Base-by-base conservation (phyloP, 2,797 vertebrate species). In the Fundulus diaphanus region DNA sequence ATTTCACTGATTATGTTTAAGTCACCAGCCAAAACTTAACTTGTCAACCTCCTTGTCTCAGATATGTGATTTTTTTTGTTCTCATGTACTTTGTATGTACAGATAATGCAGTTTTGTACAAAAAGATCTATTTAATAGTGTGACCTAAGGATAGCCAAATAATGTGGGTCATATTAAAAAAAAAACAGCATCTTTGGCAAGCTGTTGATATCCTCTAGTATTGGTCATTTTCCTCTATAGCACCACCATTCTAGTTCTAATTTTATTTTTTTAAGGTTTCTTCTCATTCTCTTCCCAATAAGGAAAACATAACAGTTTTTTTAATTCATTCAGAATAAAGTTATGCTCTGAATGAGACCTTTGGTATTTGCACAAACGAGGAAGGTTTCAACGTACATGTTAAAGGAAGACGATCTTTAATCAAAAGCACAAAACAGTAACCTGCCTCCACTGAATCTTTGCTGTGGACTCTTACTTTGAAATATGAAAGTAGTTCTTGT, bases 1-100 rank as follows among this genome's bases (percentile, higher is more conserved):
- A 78, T 82, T 85, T 80, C 9, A 13, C 70, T 72, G 82, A 90
- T 91, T 88, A 42, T 52, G 49, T 83, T 77, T 6, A 79, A 59
- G 69, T 76, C 49, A 42, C 20, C 24, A 76, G 76, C 72, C 66
- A 74, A 76, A 84, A 66, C 46, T 81, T 85, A 85, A 80, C 31
- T 49, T 22, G 12, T 74, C 69, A 56, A 46, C 31, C 52, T 80
- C 59, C 65, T 46, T 44, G 54, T 52, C n/a, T 79, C 54, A 20
- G 7, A 74, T 29, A 68, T 15, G 9, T 68, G 16, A 48, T 52
- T 82, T 74, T 46, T 57, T 68, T 63, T 68, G 27, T 74, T 15
- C 40, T 5, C 33, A 70, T 42, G 67, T 56, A 29, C n/a, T 13
- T 24, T 42, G 1, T 76, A 18, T 74, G 70, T 68, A 72, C 31